A percentile compares a stretch with the other conserved stretches of the same genome.
Conservation (phyloP, 2,113 vertebrate genomes). For the rabbit (Oryctolagus cuniculus) region mOryCun1.1 NC_091440.1:116793001-116793500, state of each 20-base stretch:
- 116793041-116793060: constrained; percentile 15
- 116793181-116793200: not conserved
- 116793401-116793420: no score
- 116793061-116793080: constrained; percentile 28
- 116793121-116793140: constrained; percentile 10
- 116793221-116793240: constrained; percentile 18
- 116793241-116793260: not conserved
- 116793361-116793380: no score
- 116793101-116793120: constrained; percentile 34
- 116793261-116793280: constrained; percentile 1
- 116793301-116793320: no score
- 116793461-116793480: not conserved
- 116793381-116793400: no score
- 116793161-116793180: not conserved
- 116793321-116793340: no score
- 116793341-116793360: no score
- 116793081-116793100: constrained; percentile 57
- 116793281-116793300: not conserved
- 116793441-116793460: not conserved
- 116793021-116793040: constrained; percentile 45
- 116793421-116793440: no score
- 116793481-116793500: constrained; percentile 25
- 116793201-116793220: not conserved
- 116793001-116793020: constrained; percentile 13
- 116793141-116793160: constrained; percentile 34